A percentile compares a stretch with the other conserved stretches of the same genome.
phyloP scores from a whole-genome alignment of 1,140 invertebrate genomes.

The Acromyrmex charruanus region DNA sequence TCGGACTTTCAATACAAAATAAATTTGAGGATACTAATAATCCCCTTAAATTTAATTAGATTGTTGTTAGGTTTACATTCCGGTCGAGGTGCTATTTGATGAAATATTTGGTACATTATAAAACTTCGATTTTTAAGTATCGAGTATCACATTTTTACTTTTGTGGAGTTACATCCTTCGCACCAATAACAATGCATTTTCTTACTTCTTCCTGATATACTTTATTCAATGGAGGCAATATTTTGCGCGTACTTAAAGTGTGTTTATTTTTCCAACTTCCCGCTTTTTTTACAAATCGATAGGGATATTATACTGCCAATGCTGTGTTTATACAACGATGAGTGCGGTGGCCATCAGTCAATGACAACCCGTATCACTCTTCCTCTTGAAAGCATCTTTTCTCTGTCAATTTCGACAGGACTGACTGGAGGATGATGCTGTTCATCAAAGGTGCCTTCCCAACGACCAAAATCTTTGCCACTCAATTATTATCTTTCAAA shows the following conservation, averaged over 20 bases:
- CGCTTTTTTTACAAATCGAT: background rate
- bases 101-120: too few species aligned
- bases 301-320: conserved; percentile 12
- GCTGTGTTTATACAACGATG: background rate
- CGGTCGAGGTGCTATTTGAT: too few species aligned
- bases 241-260: background rate
- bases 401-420: conserved; percentile 21
- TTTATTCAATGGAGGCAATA: too few species aligned
- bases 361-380: conserved; percentile 45
- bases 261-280: background rate
- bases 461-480: conserved; percentile 30
- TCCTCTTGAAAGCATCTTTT: conserved; percentile 33
- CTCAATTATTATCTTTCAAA: conserved; percentile 42
- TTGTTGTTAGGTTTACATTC: too few species aligned
- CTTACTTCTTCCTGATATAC: too few species aligned
- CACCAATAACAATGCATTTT: too few species aligned
- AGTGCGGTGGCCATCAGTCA: conserved; percentile 26
- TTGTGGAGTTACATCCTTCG: too few species aligned
- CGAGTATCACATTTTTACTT: too few species aligned
- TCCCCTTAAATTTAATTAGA: too few species aligned
- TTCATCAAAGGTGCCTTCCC: conserved; percentile 24
- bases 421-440: conserved; percentile 19
- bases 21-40: too few species aligned
- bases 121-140: too few species aligned
- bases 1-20: too few species aligned